Evolutionary conservation across 2,797 vertebrate species (phyloP).

Genomic region (Spea hammondii): DNA sequence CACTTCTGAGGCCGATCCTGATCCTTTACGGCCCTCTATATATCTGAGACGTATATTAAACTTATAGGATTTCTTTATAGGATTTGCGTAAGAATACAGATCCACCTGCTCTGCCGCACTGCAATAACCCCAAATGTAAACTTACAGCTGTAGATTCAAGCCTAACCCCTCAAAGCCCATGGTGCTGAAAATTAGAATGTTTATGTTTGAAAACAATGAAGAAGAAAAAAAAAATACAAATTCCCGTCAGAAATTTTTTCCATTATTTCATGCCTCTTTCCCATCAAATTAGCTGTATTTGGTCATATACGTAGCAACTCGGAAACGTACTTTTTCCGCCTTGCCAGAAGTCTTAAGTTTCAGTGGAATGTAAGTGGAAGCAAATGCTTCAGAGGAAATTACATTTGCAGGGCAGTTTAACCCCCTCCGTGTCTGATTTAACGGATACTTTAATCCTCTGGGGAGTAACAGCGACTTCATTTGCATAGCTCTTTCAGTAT

Average conservation of each 20-base stretch:
- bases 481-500: no score
- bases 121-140: background rate
- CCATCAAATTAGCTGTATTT: slow-evolving; percentile 46
- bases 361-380: slow-evolving; percentile 65
- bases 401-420: slow-evolving; percentile 61
- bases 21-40: background rate
- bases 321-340: slow-evolving; percentile 48
- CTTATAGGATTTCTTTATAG: background rate
- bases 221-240: slow-evolving; percentile 26
- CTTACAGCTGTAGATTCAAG: background rate
- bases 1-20: no score
- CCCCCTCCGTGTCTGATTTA: background rate
- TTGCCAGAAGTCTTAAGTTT: slow-evolving; percentile 61
- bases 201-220: slow-evolving; percentile 13
- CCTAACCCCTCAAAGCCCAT: background rate
- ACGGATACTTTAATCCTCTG: no score
- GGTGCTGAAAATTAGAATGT: background rate
- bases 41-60: background rate
- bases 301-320: slow-evolving; percentile 44
- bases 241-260: slow-evolving; percentile 49
- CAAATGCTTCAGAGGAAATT: slow-evolving; percentile 70
- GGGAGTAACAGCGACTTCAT: no score
- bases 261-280: slow-evolving; percentile 52
- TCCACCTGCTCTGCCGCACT: slow-evolving; percentile 16
- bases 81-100: background rate